These are phyloP conservation scores for Bubo blakistoni DNA, from an alignment of 2,113 vertebrate species.

Conservation along the genomic window DNA sequence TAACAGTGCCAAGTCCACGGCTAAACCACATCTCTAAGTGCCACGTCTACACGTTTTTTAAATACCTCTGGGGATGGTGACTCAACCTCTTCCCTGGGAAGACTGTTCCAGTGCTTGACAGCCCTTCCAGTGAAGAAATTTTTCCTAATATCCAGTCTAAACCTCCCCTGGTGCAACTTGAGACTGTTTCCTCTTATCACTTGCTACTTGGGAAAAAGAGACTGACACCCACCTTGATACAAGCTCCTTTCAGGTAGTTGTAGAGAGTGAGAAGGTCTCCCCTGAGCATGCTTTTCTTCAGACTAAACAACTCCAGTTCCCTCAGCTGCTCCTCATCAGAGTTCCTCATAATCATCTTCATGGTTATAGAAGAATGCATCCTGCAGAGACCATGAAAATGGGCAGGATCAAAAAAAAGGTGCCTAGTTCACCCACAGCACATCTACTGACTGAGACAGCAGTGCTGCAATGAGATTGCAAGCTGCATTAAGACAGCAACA, in stretches of 20 bases:
- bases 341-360: background rate
- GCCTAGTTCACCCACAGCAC: background rate
- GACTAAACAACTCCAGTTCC: background rate
- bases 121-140: no score
- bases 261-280: no score
- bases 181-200: no score
- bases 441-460: background rate
- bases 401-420: background rate
- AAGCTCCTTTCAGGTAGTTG: no score
- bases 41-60: background rate
- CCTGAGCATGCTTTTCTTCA: background rate
- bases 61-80: background rate
- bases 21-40: background rate
- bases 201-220: no score
- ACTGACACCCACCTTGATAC: no score
- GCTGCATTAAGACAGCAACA: background rate
- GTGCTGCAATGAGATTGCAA: background rate
- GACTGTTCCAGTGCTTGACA: no score
- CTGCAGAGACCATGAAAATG: background rate
- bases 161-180: no score
- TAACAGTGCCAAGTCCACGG: background rate
- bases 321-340: background rate
- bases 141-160: no score
- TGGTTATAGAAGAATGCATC: background rate
- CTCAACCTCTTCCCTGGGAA: background rate